These are phyloP conservation scores for Knipowitschia caucasica DNA, from an alignment of 2,797 vertebrate species.

Conservation along the genomic window DNA sequence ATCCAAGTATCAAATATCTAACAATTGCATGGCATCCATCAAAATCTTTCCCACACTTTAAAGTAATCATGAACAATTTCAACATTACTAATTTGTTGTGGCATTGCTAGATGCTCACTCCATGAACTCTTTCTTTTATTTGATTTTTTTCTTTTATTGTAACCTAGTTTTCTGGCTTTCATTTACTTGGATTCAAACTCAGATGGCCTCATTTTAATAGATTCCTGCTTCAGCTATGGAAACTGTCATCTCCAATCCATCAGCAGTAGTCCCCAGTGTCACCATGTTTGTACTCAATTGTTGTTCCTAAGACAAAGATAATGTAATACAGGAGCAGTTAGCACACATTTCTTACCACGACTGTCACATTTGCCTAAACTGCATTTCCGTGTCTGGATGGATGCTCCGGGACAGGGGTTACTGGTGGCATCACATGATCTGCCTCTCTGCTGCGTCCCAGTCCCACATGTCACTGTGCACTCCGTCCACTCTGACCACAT, in stretches of 20 bases:
- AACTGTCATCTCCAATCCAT: constrained; percentile 28
- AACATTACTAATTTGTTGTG: not conserved
- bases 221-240: constrained; percentile 28
- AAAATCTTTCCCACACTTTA: constrained; percentile 7
- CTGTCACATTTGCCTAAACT: constrained; percentile 91
- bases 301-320: constrained; percentile 12
- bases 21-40: constrained; percentile 3
- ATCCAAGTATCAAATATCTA: not conserved
- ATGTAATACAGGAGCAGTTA: constrained; percentile 17
- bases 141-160: not conserved
- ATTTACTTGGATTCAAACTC: constrained; percentile 24
- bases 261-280: constrained; percentile 19
- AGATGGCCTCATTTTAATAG: constrained; percentile 31
- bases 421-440: constrained; percentile 95
- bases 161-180: constrained; percentile 28
- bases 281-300: constrained; percentile 28
- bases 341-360: constrained; percentile 80
- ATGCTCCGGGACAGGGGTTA: constrained; percentile 89
- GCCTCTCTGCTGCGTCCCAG: constrained; percentile 94
- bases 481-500: constrained; percentile 98
- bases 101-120: not conserved
- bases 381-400: constrained; percentile 95
- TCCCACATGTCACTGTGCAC: constrained; percentile 92
- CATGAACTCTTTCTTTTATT: not conserved
- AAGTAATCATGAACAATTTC: not conserved